Percentiles rank a stretch among this genome's conserved stretches.
Conservation (phyloP, 2,797 vertebrate genomes). For the Tauraco hartlaubi region DNA sequence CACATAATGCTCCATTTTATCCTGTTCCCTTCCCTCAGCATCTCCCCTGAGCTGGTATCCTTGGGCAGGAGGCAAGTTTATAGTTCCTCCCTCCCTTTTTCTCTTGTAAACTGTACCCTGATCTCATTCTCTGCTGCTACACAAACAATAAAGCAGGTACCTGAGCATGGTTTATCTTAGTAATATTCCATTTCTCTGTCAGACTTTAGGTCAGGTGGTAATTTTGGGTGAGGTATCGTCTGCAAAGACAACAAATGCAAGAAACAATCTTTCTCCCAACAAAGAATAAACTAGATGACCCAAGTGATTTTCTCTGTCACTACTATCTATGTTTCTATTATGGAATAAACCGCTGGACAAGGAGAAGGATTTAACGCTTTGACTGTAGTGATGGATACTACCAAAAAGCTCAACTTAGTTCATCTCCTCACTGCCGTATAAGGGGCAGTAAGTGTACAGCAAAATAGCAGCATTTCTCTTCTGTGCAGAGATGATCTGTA, state of each 20-base stretch:
- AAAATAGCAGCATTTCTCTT: not conserved
- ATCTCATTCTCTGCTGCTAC: not conserved
- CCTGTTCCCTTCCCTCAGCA: not conserved
- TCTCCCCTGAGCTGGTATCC: not conserved
- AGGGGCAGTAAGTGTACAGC: not conserved
- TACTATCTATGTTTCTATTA: not conserved
- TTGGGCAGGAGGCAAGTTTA: not conserved
- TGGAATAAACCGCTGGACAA: not conserved
- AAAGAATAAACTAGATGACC: constrained; percentile 15
- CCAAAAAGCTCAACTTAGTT: not conserved
- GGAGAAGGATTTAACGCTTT: constrained; percentile 29
- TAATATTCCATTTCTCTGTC: constrained; percentile 26
- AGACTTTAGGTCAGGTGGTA: constrained; percentile 16
- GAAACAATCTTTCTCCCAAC: constrained; percentile 1
- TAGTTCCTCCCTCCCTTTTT: not conserved
- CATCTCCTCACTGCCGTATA: not conserved
- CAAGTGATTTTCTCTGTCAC: constrained; percentile 32
- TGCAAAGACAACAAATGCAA: constrained; percentile 43
- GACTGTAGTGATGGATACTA: not conserved
- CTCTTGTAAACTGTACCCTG: not conserved
- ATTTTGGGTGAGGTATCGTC: constrained; percentile 22
- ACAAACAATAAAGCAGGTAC: not conserved
- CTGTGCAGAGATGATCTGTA: not conserved
- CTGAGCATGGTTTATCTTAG: not conserved
- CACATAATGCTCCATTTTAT: not conserved